These are phyloP conservation scores for Semnornis frantzii DNA, from an alignment of 2,113 vertebrate genomes.

Conservation along the genomic window DNA sequence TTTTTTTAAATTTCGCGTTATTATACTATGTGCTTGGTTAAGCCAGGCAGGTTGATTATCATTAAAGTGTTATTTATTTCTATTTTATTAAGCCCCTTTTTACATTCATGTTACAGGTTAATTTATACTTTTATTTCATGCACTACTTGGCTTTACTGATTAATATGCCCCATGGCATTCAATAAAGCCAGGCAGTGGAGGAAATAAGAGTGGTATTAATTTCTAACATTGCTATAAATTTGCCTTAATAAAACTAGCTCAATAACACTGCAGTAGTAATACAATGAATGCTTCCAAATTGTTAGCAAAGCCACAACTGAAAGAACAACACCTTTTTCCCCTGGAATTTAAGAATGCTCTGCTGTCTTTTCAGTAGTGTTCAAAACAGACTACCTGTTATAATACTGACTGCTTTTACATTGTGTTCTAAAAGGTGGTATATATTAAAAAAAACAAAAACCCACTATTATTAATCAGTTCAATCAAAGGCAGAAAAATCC, in stretches of 20 bases:
- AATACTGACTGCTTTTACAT: background rate
- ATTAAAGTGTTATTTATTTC: slow-evolving; percentile 85
- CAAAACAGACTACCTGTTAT: slow-evolving; percentile 17
- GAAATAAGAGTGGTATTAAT: slow-evolving; percentile 86
- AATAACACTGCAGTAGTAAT: slow-evolving; percentile 75
- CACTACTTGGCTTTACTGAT: slow-evolving; percentile 86
- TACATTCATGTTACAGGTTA: slow-evolving; percentile 85
- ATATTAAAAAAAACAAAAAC: too few relatives aligned
- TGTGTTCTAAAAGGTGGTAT: background rate
- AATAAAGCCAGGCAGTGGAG: slow-evolving; percentile 83
- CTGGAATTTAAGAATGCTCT: slow-evolving; percentile 42
- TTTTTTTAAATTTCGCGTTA: slow-evolving; percentile 65
- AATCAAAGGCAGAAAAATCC: background rate
- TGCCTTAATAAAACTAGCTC: slow-evolving; percentile 83
- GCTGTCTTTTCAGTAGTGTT: slow-evolving; percentile 24
- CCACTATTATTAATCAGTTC: too few relatives aligned
- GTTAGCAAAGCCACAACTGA: slow-evolving; percentile 76
- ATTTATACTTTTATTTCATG: slow-evolving; percentile 89
- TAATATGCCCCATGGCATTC: slow-evolving; percentile 87
- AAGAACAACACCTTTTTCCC: slow-evolving; percentile 34
- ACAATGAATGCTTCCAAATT: slow-evolving; percentile 79
- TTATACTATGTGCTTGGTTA: slow-evolving; percentile 73
- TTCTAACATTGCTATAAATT: slow-evolving; percentile 88
- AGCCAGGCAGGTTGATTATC: slow-evolving; percentile 77
- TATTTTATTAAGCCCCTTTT: slow-evolving; percentile 82